phyloP scores from a whole-genome alignment of 2,888 invertebrate genomes.

The Xylota sylvarum region DNA sequence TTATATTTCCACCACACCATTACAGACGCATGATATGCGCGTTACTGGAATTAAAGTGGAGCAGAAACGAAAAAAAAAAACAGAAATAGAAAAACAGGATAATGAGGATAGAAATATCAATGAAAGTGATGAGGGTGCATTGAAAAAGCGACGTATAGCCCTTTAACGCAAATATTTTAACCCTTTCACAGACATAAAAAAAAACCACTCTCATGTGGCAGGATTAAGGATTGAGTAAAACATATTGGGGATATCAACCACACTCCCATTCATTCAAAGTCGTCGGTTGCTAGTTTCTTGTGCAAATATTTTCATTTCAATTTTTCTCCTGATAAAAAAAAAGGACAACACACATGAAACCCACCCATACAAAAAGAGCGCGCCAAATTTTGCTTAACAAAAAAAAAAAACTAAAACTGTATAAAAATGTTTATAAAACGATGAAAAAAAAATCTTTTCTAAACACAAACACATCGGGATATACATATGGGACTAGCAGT shows the following conservation, averaged over 20 bases:
- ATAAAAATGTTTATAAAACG: slow-evolving; percentile 9
- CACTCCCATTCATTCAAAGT: slow-evolving; percentile 22
- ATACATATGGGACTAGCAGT: not conserved
- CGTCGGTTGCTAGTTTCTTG: slow-evolving; percentile 42
- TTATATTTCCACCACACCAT: slow-evolving; percentile 31
- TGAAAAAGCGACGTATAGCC: slow-evolving; percentile 14
- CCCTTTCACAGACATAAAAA: slow-evolving; percentile 30
- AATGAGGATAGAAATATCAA: slow-evolving; percentile 61
- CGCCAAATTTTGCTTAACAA: not conserved
- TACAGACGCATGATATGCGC: slow-evolving; percentile 21
- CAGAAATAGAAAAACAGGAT: slow-evolving; percentile 35
- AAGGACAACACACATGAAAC: slow-evolving; percentile 5
- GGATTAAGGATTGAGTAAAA: slow-evolving; percentile 10
- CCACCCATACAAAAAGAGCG: slow-evolving; percentile 1
- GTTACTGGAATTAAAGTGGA: slow-evolving; percentile 33
- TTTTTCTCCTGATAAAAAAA: slow-evolving; percentile 63
- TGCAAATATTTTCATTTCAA: slow-evolving; percentile 73
- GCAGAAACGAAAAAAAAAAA: not conserved
- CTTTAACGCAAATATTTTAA: slow-evolving; percentile 26
- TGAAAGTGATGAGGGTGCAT: slow-evolving; percentile 59
- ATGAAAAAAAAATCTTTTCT: slow-evolving; percentile 21
- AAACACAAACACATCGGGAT: slow-evolving; percentile 17
- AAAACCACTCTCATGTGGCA: slow-evolving; percentile 39
- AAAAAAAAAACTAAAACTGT: not conserved
- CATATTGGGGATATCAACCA: slow-evolving; percentile 45